Conservation (phyloP, 2,797 vertebrate species). For the Oreonectes daqikongensis region DNA sequence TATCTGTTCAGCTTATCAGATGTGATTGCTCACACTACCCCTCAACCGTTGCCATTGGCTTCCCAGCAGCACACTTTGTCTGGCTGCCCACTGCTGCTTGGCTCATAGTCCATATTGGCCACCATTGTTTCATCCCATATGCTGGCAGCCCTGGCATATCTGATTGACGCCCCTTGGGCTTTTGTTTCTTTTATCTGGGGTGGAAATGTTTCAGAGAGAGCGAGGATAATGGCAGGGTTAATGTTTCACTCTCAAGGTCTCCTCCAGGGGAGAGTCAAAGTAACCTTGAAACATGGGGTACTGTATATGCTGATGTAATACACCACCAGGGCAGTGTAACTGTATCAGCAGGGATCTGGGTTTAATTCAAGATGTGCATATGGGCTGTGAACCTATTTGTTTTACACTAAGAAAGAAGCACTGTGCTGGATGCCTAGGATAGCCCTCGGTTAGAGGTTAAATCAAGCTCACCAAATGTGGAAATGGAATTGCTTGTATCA, state of each 20-base stretch:
- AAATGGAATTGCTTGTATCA: neutral
- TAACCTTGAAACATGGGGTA: constrained; percentile 41
- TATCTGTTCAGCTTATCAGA: constrained; percentile 41
- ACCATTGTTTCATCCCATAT: constrained; percentile 24
- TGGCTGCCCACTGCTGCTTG: constrained; percentile 49
- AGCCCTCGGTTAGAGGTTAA: neutral
- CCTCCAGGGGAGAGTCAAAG: constrained; percentile 34
- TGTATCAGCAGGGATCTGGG: constrained; percentile 5
- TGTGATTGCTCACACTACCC: constrained; percentile 31
- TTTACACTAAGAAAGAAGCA: neutral
- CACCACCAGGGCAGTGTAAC: constrained; percentile 14
- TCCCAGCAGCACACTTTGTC: constrained; percentile 29
- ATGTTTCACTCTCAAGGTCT: constrained; percentile 41
- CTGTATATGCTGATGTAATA: constrained; percentile 35
- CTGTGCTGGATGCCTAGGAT: neutral
- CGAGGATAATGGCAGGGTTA: constrained; percentile 35
- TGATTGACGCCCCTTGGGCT: constrained; percentile 17
- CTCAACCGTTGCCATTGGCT: constrained; percentile 33
- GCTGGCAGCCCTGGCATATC: constrained; percentile 31
- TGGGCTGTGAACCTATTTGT: constrained; percentile 19
- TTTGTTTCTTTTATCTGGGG: constrained; percentile 7
- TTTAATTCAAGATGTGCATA: constrained; percentile 4
- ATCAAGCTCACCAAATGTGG: constrained; percentile 6
- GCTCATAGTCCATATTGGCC: constrained; percentile 38
- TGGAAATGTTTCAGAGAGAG: constrained; percentile 30